Conservation (phyloP, 2,888 invertebrate genomes). For the Tenthredo mesomela region DNA sequence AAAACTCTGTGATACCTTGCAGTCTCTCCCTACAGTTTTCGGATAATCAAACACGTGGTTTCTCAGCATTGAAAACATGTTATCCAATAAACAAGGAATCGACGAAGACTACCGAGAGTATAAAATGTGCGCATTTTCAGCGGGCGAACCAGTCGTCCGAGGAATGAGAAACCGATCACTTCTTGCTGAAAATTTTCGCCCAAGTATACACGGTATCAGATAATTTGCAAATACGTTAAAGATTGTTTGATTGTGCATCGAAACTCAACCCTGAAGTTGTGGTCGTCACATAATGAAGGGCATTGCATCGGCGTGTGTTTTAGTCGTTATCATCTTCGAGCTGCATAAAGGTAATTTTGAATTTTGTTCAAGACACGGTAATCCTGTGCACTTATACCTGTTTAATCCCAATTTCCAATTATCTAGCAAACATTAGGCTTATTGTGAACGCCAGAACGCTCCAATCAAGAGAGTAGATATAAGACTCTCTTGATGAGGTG, state of each 20-base stretch:
- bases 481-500: neutral
- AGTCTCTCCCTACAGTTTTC: neutral
- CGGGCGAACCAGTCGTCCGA: slow-evolving; percentile 3
- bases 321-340: neutral
- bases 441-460: neutral
- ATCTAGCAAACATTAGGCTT: neutral
- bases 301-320: neutral
- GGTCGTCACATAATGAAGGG: neutral
- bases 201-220: neutral
- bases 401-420: neutral
- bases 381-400: neutral
- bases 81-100: neutral
- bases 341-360: neutral
- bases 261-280: neutral
- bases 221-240: neutral
- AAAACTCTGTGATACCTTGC: neutral
- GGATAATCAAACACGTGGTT: too few relatives aligned
- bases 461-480: neutral
- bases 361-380: neutral
- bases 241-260: neutral
- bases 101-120: neutral
- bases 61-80: neutral
- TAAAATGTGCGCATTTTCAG: neutral
- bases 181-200: neutral
- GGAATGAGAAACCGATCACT: neutral